phyloP scores from a whole-genome alignment of 2,888 invertebrate species.

The Tineola bisselliella region DNA sequence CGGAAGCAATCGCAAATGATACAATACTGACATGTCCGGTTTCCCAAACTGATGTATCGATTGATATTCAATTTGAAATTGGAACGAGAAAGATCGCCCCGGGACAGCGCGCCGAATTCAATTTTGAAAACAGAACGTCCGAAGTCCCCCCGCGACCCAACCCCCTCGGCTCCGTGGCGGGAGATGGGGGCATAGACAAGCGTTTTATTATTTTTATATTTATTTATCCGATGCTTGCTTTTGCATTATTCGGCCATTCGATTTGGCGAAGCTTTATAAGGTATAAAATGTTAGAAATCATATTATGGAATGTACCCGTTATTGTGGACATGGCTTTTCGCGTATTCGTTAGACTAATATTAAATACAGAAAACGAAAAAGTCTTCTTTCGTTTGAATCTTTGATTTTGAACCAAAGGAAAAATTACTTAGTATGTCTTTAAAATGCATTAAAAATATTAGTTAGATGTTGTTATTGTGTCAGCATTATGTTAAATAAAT shows the following conservation, averaged over 20 bases:
- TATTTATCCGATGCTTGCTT: conserved; percentile 44
- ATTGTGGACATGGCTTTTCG: too few relatives aligned
- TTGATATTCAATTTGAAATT: conserved; percentile 65
- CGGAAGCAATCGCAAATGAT: not conserved
- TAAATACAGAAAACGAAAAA: too few relatives aligned
- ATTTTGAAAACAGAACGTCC: conserved; percentile 59
- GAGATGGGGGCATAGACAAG: conserved; percentile 61
- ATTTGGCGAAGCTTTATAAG: conserved; percentile 3
- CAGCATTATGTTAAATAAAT: too few relatives aligned
- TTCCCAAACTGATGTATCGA: conserved; percentile 33
- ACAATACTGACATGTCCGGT: conserved; percentile 35
- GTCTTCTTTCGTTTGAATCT: too few relatives aligned
- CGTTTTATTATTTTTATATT: conserved; percentile 67
- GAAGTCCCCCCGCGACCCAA: conserved; percentile 26
- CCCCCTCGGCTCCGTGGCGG: conserved; percentile 42
- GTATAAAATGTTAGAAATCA: not conserved
- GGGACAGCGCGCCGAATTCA: conserved; percentile 63
- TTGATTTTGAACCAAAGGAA: too few relatives aligned
- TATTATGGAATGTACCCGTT: not conserved
- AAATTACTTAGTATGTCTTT: too few relatives aligned
- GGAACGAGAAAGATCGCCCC: conserved; percentile 61
- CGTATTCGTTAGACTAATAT: too few relatives aligned
- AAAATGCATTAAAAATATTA: too few relatives aligned
- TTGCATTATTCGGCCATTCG: conserved; percentile 9
- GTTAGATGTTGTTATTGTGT: too few relatives aligned